Evolutionary conservation across 1,140 invertebrate genomes (phyloP), one percentile per base, ranked within the genome.

Genomic region (Gryllus bimaculatus): DNA sequence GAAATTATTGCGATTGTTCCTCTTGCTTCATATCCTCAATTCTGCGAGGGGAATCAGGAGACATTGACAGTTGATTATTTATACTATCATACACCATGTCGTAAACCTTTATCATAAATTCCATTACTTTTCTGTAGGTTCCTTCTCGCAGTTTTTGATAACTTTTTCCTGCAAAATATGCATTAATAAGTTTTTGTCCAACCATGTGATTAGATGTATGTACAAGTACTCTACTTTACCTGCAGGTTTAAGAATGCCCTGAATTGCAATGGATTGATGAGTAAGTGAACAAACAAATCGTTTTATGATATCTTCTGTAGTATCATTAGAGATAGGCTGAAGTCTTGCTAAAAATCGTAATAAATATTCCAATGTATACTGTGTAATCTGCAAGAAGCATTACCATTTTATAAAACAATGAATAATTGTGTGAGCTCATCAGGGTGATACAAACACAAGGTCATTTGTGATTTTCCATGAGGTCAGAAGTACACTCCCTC

Each of bases 301-400:
- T 82, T 89, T 89, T 48, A 93, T 84, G 3, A 93, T 85, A 76
- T 88, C 87, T 66, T 88, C 88, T 81, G 88, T 89, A 76, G 86
- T 89, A 73, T 88, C 88, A 8, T 88, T 84, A 0, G 86, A 87
- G 78, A 91, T 85, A 0, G 91, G 91, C 73, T 90, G 87, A 13
- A 94, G 85, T 80, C 92, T 89, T 15, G 88, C 89, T 13, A 94
- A 82, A 83, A 94, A 93, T 73, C 90, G 87, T 8, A 93, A 85
- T n/a, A 94, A 83, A 84, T 94, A 94, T 84, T 94, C 93, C 18
- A 93, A 81, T 6, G 93, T 87, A 81, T 90, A 91, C 74, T 89
- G 88, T 73, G 89, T 88, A 78, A 88, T 90, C 87, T 92, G 85
- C 54, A 88, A 87, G 74, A 81, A 82, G 83, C 66, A 76, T 26